Evolutionary conservation across 2,797 vertebrate species (phyloP), one percentile per base, ranked within the genome.

Genomic region (Leptatherina wallacei): DNA sequence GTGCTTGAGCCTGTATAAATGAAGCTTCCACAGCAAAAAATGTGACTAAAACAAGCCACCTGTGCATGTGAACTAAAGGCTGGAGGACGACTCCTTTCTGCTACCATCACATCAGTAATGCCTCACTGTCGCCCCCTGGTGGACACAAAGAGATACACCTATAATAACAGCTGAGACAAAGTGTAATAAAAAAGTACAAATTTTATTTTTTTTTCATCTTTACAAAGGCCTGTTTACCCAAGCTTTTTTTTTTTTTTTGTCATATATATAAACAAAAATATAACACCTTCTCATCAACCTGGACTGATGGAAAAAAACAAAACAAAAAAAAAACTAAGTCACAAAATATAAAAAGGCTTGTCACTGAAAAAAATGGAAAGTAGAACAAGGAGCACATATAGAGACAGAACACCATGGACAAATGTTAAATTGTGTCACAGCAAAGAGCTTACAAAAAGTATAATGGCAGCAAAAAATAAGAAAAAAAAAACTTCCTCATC

Each of bases 221-320:
- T 96, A 96, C 95, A 96, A 97, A 97, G 96, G 96, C 95, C 95
- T 94, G 91, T 93, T 92, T 89, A 89, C 84, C 86, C 95, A 96
- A 95, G 95, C 75, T 88, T 85, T 88, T 93, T 96, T 96, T 96
- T 96, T 27, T 27, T 27, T 27, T 27, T 27, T 27, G 24, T 27
- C 24, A 27, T 27, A 64, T 55, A 71, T 86, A 87, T 96, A 96
- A 97, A 97, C 95, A 98, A 98, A 32, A 98, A 98, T 97, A 97
- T 96, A 98, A 97, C 96, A 96, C 96, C 94, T 96, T 96, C 93
- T 97, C 94, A 94, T 95, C 94, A 89, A 95, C 95, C 95, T 96
- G 94, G 95, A 96, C 94, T 94, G 95, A 96, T 94, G 93, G 86
- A 38, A 77, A 93, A 86, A 92, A 92, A 90, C n/a, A n/a, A 92